A percentile compares a stretch with the other conserved stretches of the same genome.
These are phyloP conservation scores for Microplitis deprimator DNA, from an alignment of 2,888 invertebrate species.

Conservation along the genomic window DNA sequence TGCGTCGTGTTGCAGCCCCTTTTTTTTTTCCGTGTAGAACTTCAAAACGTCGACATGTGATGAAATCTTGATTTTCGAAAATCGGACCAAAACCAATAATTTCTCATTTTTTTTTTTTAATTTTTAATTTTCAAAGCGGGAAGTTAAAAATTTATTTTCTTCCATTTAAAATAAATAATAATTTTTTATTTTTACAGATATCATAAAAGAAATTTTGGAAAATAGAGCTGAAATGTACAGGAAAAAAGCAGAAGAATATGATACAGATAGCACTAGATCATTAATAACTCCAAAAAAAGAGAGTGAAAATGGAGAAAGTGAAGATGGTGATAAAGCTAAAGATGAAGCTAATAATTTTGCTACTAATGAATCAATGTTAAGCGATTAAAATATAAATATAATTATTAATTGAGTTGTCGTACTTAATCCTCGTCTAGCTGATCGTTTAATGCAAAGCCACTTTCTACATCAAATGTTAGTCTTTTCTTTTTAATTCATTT, in stretches of 20 bases:
- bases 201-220: slow-evolving; percentile 84
- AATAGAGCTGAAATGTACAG: slow-evolving; percentile 79
- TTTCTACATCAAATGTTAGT: not conserved
- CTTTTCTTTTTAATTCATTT: not conserved
- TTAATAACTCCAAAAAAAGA: slow-evolving; percentile 58
- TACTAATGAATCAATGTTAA: not conserved
- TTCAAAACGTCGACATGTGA: too few species aligned
- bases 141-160: too few species aligned
- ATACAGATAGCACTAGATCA: slow-evolving; percentile 51
- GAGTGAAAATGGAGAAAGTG: slow-evolving; percentile 59
- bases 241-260: slow-evolving; percentile 67
- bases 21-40: too few species aligned
- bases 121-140: too few species aligned
- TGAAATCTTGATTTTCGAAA: too few species aligned
- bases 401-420: not conserved
- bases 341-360: slow-evolving; percentile 50
- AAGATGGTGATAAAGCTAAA: slow-evolving; percentile 58
- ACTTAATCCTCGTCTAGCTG: not conserved
- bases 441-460: not conserved
- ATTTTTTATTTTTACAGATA: slow-evolving; percentile 73
- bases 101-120: too few species aligned
- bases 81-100: too few species aligned
- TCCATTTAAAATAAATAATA: too few species aligned
- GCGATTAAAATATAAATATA: slow-evolving; percentile 27
- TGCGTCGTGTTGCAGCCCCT: too few species aligned